Conservation (phyloP, 2,888 invertebrate genomes). For the Seladonia tumulorum region DNA sequence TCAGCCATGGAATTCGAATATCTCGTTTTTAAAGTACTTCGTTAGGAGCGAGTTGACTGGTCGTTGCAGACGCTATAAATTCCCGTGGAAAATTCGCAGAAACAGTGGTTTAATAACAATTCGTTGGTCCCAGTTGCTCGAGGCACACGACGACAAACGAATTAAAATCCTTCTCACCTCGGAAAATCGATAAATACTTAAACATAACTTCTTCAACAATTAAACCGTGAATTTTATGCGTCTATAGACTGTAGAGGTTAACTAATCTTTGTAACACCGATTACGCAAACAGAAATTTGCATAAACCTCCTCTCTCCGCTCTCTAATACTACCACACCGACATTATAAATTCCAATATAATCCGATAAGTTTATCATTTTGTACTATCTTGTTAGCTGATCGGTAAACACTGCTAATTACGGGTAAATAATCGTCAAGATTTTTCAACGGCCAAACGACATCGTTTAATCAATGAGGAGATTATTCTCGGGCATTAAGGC, state of each 20-base stretch:
- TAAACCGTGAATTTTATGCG: neutral
- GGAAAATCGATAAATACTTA: neutral
- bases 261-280: neutral
- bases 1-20: neutral
- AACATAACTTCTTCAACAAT: neutral
- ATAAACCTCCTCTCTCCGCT: neutral
- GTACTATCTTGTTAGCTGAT: neutral
- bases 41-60: neutral
- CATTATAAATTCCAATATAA: neutral
- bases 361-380: neutral
- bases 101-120: too few relatives aligned
- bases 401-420: neutral
- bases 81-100: neutral
- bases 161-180: neutral
- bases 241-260: neutral
- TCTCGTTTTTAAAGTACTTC: constrained; percentile 1
- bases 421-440: neutral
- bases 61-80: neutral
- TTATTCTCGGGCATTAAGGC: neutral
- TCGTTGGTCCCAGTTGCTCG: neutral
- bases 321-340: neutral
- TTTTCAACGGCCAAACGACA: neutral
- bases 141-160: neutral
- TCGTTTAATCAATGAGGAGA: neutral
- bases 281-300: neutral